Conservation (phyloP, 2,797 vertebrate species). For the Hypotaenidia okinawae region DNA sequence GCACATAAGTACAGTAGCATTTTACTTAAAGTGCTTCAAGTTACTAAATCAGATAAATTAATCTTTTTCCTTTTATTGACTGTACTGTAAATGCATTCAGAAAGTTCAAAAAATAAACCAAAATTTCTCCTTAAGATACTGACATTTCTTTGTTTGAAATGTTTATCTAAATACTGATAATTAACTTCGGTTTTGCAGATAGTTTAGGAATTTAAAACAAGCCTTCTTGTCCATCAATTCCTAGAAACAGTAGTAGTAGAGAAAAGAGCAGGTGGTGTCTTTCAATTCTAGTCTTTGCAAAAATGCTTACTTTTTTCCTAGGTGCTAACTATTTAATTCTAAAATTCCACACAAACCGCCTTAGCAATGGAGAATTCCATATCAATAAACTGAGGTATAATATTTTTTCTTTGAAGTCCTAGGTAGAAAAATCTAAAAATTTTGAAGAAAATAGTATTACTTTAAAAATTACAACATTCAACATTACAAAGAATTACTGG, state of each 20-base stretch:
- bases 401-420: neutral
- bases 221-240: neutral
- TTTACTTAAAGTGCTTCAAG: neutral
- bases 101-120: conserved; percentile 4
- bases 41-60: neutral
- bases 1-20: neutral
- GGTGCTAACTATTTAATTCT: neutral
- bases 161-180: neutral
- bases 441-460: neutral
- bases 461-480: neutral
- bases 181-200: neutral
- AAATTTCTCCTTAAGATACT: neutral
- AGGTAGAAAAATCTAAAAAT: neutral
- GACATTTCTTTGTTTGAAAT: neutral
- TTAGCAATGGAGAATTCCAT: neutral
- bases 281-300: neutral
- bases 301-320: neutral
- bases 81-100: neutral
- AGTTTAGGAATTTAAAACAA: neutral
- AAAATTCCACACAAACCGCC: neutral
- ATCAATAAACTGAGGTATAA: neutral
- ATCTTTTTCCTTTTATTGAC: neutral
- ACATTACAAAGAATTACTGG: neutral
- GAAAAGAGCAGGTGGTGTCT: neutral
- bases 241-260: neutral